Evolutionary conservation across 2,113 vertebrate species (phyloP).

Genomic region (Rostratula benghalensis): DNA sequence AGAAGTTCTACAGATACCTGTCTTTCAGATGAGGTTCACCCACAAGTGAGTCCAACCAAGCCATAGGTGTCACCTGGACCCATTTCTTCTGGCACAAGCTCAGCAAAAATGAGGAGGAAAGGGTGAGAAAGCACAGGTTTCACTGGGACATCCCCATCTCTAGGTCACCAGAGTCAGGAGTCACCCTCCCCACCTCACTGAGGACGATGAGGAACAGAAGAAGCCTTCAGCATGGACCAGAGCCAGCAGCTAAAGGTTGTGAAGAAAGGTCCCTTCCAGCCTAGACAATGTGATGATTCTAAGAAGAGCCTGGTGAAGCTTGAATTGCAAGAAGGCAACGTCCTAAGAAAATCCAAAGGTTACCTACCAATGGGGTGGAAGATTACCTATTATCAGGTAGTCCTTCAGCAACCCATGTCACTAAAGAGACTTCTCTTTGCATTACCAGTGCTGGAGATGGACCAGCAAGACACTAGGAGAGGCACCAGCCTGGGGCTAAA

Average conservation of each 20-base stretch:
- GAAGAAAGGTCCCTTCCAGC: too few relatives aligned
- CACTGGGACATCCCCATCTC: background rate
- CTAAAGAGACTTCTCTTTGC: background rate
- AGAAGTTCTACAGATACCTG: background rate
- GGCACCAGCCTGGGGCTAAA: background rate
- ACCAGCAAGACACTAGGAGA: background rate
- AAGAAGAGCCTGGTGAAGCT: background rate
- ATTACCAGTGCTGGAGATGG: accelerated
- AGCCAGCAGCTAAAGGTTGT: background rate
- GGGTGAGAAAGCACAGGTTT: background rate
- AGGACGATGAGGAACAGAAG: background rate
- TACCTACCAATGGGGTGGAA: background rate
- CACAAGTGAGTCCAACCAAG: background rate
- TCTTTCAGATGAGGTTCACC: background rate
- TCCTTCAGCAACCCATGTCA: background rate
- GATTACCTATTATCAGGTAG: background rate
- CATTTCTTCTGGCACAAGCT: background rate
- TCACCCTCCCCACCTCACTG: accelerated
- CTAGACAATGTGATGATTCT: too few relatives aligned
- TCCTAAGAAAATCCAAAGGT: background rate
- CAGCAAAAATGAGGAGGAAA: background rate
- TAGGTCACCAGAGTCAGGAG: background rate
- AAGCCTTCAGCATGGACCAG: background rate
- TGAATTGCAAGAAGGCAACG: background rate
- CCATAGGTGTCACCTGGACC: background rate